Conservation (phyloP, 2,113 vertebrate species). For the Tenebrosternarchus preto region DNA sequence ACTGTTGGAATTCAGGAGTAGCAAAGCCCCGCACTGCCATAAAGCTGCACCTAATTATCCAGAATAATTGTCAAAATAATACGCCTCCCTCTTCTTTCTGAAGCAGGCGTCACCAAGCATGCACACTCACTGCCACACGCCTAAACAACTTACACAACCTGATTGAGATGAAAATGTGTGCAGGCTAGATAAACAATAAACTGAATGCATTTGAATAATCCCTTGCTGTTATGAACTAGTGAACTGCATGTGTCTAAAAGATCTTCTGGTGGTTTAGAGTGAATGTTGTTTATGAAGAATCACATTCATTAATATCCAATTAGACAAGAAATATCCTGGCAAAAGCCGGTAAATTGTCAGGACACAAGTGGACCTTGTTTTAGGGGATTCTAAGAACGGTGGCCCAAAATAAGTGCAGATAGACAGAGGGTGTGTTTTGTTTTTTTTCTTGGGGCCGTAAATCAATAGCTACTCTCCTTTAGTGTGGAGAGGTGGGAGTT, state of each 20-base stretch:
- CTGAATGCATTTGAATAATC: slow-evolving; percentile 39
- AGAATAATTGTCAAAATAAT: slow-evolving; percentile 64
- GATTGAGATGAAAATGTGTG: slow-evolving; percentile 47
- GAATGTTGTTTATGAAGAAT: background rate
- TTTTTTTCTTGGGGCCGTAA: too few species aligned
- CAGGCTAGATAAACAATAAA: slow-evolving; percentile 42
- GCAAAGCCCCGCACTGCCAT: slow-evolving; percentile 29
- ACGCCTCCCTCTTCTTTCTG: slow-evolving; percentile 6
- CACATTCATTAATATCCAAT: background rate
- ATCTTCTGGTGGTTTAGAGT: background rate
- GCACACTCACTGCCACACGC: background rate
- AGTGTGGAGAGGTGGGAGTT: too few species aligned
- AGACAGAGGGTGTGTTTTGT: too few species aligned
- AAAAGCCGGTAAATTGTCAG: background rate
- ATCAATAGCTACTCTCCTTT: too few species aligned
- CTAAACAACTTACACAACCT: slow-evolving; percentile 30
- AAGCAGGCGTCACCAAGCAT: background rate
- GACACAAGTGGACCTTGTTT: too few species aligned
- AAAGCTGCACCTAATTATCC: slow-evolving; percentile 60
- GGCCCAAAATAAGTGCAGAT: too few species aligned
- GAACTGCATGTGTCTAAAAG: background rate
- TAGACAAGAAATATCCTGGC: background rate
- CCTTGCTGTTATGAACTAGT: slow-evolving; percentile 27
- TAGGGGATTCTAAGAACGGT: too few species aligned
- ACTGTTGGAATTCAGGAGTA: slow-evolving; percentile 51